Conservation (phyloP, 2,113 vertebrate species). For the Nerophis lumbriciformis region DNA sequence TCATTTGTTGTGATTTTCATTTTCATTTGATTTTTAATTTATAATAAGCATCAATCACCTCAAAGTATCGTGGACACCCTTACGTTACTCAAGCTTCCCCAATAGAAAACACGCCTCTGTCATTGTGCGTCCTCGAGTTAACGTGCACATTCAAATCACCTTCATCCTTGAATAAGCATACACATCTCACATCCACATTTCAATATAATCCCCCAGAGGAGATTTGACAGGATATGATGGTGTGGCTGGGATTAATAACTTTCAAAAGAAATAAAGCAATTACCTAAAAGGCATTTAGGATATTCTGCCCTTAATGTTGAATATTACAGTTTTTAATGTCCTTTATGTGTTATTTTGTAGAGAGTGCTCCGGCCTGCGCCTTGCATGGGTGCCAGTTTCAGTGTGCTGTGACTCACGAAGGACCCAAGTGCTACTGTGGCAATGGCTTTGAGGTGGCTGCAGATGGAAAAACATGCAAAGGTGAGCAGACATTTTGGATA, state of each 20-base stretch:
- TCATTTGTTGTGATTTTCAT: too few species aligned
- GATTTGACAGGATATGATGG: conserved; percentile 15
- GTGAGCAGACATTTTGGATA: conserved; percentile 48
- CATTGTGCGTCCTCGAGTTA: conserved; percentile 37
- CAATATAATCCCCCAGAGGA: conserved; percentile 11
- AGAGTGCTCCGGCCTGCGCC: neutral
- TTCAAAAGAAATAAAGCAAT: conserved; percentile 23
- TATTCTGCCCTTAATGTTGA: neutral
- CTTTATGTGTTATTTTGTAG: conserved; percentile 20
- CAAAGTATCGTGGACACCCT: neutral
- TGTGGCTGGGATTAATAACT: conserved; percentile 21
- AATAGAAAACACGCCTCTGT: conserved; percentile 25
- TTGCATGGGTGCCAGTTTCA: conserved; percentile 77
- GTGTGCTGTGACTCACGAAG: conserved; percentile 78
- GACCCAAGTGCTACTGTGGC: conserved; percentile 86
- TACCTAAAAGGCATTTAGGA: neutral
- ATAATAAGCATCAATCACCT: neutral
- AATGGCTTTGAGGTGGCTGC: conserved; percentile 81
- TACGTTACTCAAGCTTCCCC: conserved; percentile 1
- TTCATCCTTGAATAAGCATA: conserved; percentile 9
- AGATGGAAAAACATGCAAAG: conserved; percentile 87
- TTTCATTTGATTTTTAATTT: conserved; percentile 1
- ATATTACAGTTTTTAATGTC: conserved; percentile 14
- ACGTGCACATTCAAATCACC: conserved; percentile 27
- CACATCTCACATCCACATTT: conserved; percentile 2